Evolutionary conservation across 2,113 vertebrate genomes (phyloP).

Genomic region (Centropus bengalensis): DNA sequence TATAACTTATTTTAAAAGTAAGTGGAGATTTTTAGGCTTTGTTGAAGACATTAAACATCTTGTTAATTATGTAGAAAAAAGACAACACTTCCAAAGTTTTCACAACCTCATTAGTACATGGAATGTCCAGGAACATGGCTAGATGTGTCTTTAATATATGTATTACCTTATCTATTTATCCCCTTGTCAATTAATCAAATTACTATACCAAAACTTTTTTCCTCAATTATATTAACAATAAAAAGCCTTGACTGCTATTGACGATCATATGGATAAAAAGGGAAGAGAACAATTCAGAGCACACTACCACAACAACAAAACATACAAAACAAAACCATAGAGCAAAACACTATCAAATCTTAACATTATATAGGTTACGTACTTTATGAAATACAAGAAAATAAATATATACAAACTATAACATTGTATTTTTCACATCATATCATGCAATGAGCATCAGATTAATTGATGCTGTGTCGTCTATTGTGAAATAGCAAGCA

Average conservation of each 20-base stretch:
- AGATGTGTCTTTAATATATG: not conserved
- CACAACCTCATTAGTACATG: not conserved
- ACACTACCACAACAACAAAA: not conserved
- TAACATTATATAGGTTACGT: not conserved
- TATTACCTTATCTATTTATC: not conserved
- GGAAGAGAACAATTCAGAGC: not conserved
- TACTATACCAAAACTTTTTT: not conserved
- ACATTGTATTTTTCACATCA: not conserved
- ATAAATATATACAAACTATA: not conserved
- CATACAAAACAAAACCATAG: not conserved
- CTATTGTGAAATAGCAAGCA: not conserved
- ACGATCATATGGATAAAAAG: not conserved
- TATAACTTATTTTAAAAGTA: not conserved
- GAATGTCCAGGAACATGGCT: not conserved
- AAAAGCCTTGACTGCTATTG: not conserved
- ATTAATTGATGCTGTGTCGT: not conserved
- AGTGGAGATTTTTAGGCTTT: not conserved
- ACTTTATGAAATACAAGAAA: not conserved
- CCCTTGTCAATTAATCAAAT: not conserved
- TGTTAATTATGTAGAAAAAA: not conserved
- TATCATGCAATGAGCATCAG: not conserved
- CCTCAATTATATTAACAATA: not conserved
- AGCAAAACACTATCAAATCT: not conserved
- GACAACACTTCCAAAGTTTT: not conserved
- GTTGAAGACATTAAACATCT: not conserved